phyloP scores from a whole-genome alignment of 1,140 invertebrate genomes.

The Adoxophyes honmai region DNA sequence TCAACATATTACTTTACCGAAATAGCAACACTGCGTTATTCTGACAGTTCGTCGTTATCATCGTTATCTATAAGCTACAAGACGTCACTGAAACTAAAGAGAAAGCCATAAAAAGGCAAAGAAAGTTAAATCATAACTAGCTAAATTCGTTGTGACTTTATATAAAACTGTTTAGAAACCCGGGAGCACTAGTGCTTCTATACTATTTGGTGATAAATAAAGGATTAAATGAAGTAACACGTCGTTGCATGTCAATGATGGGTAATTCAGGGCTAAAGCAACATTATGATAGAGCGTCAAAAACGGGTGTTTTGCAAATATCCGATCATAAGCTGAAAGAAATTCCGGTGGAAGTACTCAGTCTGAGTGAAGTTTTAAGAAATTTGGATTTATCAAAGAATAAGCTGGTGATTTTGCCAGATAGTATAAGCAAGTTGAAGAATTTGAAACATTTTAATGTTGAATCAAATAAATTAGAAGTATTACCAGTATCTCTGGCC shows the following conservation, averaged over 20 bases:
- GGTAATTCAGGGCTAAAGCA: slow-evolving; percentile 93
- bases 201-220: not conserved
- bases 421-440: slow-evolving; percentile 88
- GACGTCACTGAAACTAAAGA: slow-evolving; percentile 5
- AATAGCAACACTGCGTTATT: too few relatives aligned
- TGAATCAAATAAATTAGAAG: slow-evolving; percentile 82
- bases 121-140: not conserved
- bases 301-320: slow-evolving; percentile 94
- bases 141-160: too few relatives aligned
- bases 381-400: slow-evolving; percentile 96
- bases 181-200: not conserved
- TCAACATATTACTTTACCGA: too few relatives aligned
- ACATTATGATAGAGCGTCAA: slow-evolving; percentile 94
- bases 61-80: slow-evolving; percentile 13
- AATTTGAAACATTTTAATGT: slow-evolving; percentile 90
- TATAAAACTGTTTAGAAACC: too few relatives aligned
- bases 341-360: slow-evolving; percentile 80
- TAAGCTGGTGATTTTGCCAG: slow-evolving; percentile 86
- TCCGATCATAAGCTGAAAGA: slow-evolving; percentile 89
- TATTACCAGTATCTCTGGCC: slow-evolving; percentile 86
- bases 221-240: slow-evolving; percentile 1
- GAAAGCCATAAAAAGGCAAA: too few relatives aligned
- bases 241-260: slow-evolving; percentile 75
- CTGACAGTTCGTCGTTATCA: slow-evolving; percentile 4
- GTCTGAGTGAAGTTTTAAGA: slow-evolving; percentile 84